phyloP scores from a whole-genome alignment of 2,888 invertebrate species.

The Aleiodes testaceus region DNA sequence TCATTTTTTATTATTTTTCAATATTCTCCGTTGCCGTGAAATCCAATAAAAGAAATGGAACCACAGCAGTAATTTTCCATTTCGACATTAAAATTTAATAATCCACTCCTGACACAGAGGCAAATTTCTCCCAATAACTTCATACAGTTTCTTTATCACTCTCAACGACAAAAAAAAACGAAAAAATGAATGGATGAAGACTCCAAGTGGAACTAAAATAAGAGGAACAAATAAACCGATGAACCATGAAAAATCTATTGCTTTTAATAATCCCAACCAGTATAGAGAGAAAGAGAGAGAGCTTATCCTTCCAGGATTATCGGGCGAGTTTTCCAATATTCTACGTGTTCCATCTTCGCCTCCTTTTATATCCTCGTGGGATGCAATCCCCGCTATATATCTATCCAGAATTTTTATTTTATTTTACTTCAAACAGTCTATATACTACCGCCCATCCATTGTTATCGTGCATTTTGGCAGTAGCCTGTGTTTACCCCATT shows the following conservation, averaged over 20 bases:
- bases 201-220: slow-evolving; percentile 3
- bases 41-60: too few relatives aligned
- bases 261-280: slow-evolving; percentile 42
- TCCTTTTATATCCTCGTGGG: slow-evolving; percentile 24
- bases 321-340: slow-evolving; percentile 45
- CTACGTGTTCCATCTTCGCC: slow-evolving; percentile 43
- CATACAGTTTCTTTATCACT: too few relatives aligned
- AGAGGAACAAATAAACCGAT: slow-evolving; percentile 21
- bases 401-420: neutral
- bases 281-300: slow-evolving; percentile 22
- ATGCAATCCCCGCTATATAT: slow-evolving; percentile 1
- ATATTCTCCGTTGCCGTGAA: too few relatives aligned
- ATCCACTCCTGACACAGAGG: too few relatives aligned
- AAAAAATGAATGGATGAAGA: neutral
- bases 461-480: slow-evolving; percentile 34
- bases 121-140: too few relatives aligned
- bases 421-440: neutral
- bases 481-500: slow-evolving; percentile 20
- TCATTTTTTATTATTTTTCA: too few relatives aligned
- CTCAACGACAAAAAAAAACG: too few relatives aligned
- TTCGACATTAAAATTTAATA: too few relatives aligned
- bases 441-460: slow-evolving; percentile 10
- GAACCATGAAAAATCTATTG: slow-evolving; percentile 41
- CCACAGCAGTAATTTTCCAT: too few relatives aligned
- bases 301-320: slow-evolving; percentile 26